phyloP scores from a whole-genome alignment of 2,888 invertebrate genomes.

The Trachelus troglodyta region DNA sequence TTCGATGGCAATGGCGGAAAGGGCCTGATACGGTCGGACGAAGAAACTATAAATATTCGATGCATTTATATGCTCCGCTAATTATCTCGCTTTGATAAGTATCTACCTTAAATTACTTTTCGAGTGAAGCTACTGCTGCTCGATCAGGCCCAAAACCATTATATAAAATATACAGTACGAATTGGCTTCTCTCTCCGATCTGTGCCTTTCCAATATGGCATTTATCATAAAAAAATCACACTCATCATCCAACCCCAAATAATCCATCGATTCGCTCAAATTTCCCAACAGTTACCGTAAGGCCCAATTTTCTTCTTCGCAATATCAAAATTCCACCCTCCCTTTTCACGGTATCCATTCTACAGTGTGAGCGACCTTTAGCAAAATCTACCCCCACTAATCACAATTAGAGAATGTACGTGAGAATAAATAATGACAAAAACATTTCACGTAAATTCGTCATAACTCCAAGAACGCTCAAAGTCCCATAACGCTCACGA shows the following conservation, averaged over 20 bases:
- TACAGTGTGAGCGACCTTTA: not conserved
- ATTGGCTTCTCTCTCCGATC: not conserved
- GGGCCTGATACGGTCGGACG: slow-evolving; percentile 50
- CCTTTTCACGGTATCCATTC: not conserved
- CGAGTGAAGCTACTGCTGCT: slow-evolving; percentile 31
- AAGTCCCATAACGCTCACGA: not conserved
- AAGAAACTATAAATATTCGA: slow-evolving; percentile 56
- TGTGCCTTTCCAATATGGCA: no score
- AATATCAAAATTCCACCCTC: no score
- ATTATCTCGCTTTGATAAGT: slow-evolving; percentile 62
- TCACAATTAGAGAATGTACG: not conserved
- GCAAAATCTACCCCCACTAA: not conserved
- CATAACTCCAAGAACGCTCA: not conserved
- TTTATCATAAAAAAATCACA: no score
- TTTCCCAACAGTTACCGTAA: no score
- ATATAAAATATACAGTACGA: not conserved
- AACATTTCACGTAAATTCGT: not conserved
- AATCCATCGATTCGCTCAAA: no score
- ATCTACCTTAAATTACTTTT: slow-evolving; percentile 59
- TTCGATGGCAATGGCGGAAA: slow-evolving; percentile 33
- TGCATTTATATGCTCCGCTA: slow-evolving; percentile 63
- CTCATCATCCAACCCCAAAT: no score
- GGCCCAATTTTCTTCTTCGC: no score
- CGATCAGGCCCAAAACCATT: not conserved
- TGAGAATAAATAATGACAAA: not conserved